phyloP scores from a whole-genome alignment of 2,888 invertebrate genomes.

The Nysson spinosus region DNA sequence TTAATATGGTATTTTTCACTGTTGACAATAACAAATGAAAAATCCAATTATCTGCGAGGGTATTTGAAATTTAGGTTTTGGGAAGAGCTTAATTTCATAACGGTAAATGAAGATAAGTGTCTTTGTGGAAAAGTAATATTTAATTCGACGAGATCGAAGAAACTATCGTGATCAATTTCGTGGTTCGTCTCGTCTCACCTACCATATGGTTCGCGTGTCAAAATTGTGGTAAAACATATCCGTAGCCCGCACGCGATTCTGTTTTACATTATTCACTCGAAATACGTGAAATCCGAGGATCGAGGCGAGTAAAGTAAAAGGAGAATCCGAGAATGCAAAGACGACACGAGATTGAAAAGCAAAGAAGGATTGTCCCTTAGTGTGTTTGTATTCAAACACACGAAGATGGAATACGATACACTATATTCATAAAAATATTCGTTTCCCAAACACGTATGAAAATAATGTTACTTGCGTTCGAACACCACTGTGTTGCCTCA shows the following conservation, averaged over 20 bases:
- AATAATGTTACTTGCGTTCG: no score
- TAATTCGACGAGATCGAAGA: conserved; percentile 3
- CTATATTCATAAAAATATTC: no score
- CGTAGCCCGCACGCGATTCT: conserved; percentile 11
- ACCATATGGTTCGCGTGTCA: conserved; percentile 8
- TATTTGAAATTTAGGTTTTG: no score
- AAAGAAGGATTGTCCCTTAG: conserved; percentile 1
- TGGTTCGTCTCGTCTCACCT: conserved; percentile 20
- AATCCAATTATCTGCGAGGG: no score
- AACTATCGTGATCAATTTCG: conserved; percentile 32
- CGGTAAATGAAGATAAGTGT: no score
- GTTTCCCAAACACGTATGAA: no score
- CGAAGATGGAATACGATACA: not conserved
- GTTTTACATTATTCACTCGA: conserved; percentile 13
- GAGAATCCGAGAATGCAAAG: not conserved
- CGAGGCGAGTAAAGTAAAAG: conserved; percentile 1
- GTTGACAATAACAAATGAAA: no score
- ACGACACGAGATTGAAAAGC: conserved; percentile 13
- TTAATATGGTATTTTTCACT: no score
- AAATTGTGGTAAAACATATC: conserved; percentile 20
- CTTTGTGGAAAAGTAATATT: conserved; percentile 33
- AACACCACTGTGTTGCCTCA: no score
- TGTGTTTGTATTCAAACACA: not conserved
- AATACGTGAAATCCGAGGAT: not conserved
- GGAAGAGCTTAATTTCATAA: no score